Base-by-base conservation (phyloP, 1,140 invertebrate genomes). In the Phenacoccus solenopsis region DNA sequence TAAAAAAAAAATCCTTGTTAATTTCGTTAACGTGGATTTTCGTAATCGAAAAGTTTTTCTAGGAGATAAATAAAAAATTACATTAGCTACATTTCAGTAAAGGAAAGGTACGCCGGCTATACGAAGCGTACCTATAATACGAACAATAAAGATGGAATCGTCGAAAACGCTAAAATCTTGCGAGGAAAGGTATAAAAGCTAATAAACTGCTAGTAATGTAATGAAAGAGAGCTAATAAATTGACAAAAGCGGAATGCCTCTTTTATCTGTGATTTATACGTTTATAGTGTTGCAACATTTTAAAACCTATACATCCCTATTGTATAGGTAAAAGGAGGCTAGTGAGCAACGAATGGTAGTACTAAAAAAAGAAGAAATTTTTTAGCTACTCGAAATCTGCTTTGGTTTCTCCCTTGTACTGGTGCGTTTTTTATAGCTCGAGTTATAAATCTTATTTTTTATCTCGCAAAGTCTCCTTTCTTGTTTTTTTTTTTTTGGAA, bases 161-260 rank as follows among this genome's bases (percentile, higher is more conserved):
- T 49, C 20, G 38, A 49, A 16, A n/a, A 49, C 5, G 4, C 38
- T 49, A 49, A 49, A 49, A 49, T 49, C 38, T 5, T 7, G 13
- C 38, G n/a, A n/a, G n/a, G n/a, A n/a, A 49, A 49, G 12, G 38
- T 49, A 49, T 49, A 49, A 49, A 49, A 49, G 38, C 38, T 49
- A 49, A 49, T 49, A 49, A 49, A 49, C 38, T 49, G 38, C 38
- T n/a, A 49, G 20, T 49, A 49, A 49, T 49, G 38, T 49, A 49
- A 49, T 49, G 38, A 49, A 49, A 32, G 30, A 32, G 38, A 16
- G 38, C 38, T 49, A 49, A 49, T 49, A 49, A 49, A 49, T 49
- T 49, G 38, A 49, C 38, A 49, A 49, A n/a, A 49, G 38, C 38
- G 38, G 38, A 49, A 49, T 49, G 38, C 38, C 38, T 49, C 38